Conservation (phyloP, 1,140 invertebrate species). For the Prorops nasuta region DNA sequence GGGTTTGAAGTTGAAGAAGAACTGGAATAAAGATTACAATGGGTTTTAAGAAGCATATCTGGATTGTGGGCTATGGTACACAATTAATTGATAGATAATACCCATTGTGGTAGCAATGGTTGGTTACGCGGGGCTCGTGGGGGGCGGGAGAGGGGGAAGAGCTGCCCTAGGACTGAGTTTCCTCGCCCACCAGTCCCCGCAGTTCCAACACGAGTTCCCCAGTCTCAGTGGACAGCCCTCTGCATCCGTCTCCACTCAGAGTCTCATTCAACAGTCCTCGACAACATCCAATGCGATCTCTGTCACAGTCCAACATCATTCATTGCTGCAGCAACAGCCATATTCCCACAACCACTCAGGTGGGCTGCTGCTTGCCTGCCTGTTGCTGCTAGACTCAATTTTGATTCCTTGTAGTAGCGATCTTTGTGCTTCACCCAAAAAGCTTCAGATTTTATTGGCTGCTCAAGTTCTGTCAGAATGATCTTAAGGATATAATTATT, state of each 20-base stretch:
- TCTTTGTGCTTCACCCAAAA: constrained; percentile 14
- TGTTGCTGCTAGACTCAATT: constrained; percentile 31
- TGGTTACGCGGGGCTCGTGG: constrained; percentile 47
- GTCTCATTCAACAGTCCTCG: constrained; percentile 40
- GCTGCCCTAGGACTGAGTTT: constrained; percentile 57
- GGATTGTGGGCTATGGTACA: constrained; percentile 17
- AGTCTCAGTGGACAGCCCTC: constrained; percentile 63
- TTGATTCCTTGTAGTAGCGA: constrained; percentile 24
- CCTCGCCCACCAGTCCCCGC: constrained; percentile 69
- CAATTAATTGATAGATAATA: constrained; percentile 38
- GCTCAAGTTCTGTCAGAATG: neutral
- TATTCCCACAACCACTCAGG: constrained; percentile 48
- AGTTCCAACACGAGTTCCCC: constrained; percentile 84
- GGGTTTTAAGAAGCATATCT: constrained; percentile 26
- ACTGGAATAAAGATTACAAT: too few relatives aligned
- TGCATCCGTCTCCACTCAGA: constrained; percentile 38
- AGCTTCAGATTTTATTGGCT: constrained; percentile 7
- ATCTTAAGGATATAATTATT: too few relatives aligned
- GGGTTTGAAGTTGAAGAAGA: too few relatives aligned
- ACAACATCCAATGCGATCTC: constrained; percentile 36
- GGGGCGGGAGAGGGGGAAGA: constrained; percentile 43
- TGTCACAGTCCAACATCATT: constrained; percentile 38
- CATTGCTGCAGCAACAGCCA: constrained; percentile 41
- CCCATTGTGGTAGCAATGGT: constrained; percentile 40
- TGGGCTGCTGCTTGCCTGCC: constrained; percentile 38